Percentiles rank a stretch among this genome's conserved stretches.
These are phyloP conservation scores for Furcula furcula DNA, from an alignment of 2,888 invertebrate genomes.

Conservation along the genomic window DNA sequence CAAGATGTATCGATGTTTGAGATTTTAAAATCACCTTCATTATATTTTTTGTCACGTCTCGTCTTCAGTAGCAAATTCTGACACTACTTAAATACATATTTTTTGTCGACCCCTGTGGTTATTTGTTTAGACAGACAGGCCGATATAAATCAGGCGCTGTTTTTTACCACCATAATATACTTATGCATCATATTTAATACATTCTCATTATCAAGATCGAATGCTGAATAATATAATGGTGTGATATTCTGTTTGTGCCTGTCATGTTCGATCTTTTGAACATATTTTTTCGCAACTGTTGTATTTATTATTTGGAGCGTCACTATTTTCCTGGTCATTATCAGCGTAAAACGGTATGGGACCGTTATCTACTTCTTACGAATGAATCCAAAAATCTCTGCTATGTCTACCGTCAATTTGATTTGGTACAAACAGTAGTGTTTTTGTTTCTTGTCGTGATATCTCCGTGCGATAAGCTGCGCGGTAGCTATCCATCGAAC, in stretches of 20 bases:
- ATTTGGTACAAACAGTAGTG: slow-evolving; percentile 44
- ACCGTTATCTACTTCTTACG: slow-evolving; percentile 23
- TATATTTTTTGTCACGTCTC: slow-evolving; percentile 20
- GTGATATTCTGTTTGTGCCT: slow-evolving; percentile 28
- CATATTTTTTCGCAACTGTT: slow-evolving; percentile 2
- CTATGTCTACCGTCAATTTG: slow-evolving; percentile 37
- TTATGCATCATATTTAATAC: slow-evolving; percentile 42
- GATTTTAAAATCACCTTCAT: slow-evolving; percentile 13
- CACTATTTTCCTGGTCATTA: slow-evolving; percentile 18
- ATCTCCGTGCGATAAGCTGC: background rate
- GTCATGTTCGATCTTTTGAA: slow-evolving; percentile 27
- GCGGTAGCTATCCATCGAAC: slow-evolving; percentile 15
- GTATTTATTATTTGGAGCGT: background rate
- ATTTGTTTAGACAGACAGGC: slow-evolving; percentile 53
- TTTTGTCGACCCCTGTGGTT: slow-evolving; percentile 38
- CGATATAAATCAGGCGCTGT: slow-evolving; percentile 45
- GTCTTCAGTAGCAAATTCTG: slow-evolving; percentile 32
- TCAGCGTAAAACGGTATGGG: slow-evolving; percentile 10
- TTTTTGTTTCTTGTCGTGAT: slow-evolving; percentile 27
- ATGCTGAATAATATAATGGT: slow-evolving; percentile 31
- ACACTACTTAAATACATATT: slow-evolving; percentile 33
- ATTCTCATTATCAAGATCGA: slow-evolving; percentile 42
- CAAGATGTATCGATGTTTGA: no score
- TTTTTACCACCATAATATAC: slow-evolving; percentile 34
- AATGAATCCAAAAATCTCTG: slow-evolving; percentile 36